Evolutionary conservation across 2,113 vertebrate species (phyloP).

Genomic region (Sander lucioperca): DNA sequence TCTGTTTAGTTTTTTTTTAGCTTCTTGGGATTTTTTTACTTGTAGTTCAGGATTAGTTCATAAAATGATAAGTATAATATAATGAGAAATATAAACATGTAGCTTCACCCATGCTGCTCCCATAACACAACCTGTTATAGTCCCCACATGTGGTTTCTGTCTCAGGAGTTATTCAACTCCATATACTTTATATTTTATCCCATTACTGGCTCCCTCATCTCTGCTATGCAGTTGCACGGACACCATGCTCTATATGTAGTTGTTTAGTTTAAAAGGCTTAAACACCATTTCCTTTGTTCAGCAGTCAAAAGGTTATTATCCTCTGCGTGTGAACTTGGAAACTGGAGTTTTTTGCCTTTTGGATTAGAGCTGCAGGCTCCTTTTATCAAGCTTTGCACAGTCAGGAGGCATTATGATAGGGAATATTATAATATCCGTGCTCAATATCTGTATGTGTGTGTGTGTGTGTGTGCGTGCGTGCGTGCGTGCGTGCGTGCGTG

Average conservation of each 20-base stretch:
- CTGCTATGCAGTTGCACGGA: slow-evolving; percentile 7
- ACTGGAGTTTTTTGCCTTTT: slow-evolving; percentile 40
- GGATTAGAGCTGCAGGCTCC: slow-evolving; percentile 42
- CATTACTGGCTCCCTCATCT: slow-evolving; percentile 11
- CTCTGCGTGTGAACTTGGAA: slow-evolving; percentile 40
- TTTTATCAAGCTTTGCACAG: slow-evolving; percentile 65
- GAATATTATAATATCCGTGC: slow-evolving; percentile 33
- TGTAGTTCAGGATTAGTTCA: slow-evolving; percentile 4
- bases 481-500: neutral
- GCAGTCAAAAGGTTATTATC: slow-evolving; percentile 34
- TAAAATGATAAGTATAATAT: neutral
- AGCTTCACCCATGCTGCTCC: neutral
- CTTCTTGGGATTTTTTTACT: neutral
- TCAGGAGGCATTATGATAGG: slow-evolving; percentile 37
- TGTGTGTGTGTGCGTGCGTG: neutral
- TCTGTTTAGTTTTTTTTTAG: neutral
- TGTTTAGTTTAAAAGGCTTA: slow-evolving; percentile 31
- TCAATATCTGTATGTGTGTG: slow-evolving; percentile 29
- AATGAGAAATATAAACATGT: slow-evolving; percentile 22
- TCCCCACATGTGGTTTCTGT: neutral
- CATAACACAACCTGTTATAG: neutral
- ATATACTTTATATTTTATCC: slow-evolving; percentile 15
- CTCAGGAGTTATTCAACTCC: slow-evolving; percentile 5
- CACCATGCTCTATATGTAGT: slow-evolving; percentile 13
- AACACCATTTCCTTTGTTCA: slow-evolving; percentile 41